Evolutionary conservation across 2,888 invertebrate species (phyloP).

Genomic region (Aphidoletes aphidimyza): DNA sequence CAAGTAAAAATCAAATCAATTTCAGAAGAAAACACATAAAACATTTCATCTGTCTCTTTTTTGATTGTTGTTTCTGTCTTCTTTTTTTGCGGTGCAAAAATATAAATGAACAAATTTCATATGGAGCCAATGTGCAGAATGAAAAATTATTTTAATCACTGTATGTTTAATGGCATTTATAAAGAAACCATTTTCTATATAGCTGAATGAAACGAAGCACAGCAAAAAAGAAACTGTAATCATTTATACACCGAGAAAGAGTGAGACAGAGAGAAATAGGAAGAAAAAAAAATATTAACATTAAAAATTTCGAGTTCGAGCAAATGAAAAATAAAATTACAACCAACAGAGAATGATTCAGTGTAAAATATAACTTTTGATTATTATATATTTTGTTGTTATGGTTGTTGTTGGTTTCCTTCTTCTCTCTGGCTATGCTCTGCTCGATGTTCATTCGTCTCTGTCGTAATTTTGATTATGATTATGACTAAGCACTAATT

Average conservation of each 20-base stretch:
- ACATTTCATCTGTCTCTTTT: too few relatives aligned
- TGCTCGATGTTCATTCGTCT: slow-evolving; percentile 2
- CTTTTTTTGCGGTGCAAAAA: too few relatives aligned
- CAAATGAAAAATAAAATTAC: neutral
- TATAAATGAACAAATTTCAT: too few relatives aligned
- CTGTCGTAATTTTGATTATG: slow-evolving; percentile 37
- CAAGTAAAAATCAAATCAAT: too few relatives aligned
- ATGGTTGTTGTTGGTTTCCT: neutral
- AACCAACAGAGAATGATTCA: neutral
- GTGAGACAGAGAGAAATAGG: neutral
- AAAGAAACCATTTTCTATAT: neutral
- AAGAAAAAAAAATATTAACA: neutral
- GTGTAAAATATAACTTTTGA: slow-evolving; percentile 24
- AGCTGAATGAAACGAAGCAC: neutral
- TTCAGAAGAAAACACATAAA: too few relatives aligned
- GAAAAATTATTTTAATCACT: slow-evolving; percentile 33
- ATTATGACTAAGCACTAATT: slow-evolving; percentile 42
- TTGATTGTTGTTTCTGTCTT: too few relatives aligned
- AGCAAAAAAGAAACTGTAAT: neutral
- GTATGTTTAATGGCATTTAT: slow-evolving; percentile 8
- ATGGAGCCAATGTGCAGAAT: too few relatives aligned
- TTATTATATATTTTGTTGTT: neutral
- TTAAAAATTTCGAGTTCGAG: slow-evolving; percentile 11
- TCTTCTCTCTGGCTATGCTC: neutral
- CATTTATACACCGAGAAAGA: neutral